phyloP scores from a whole-genome alignment of 2,113 vertebrate genomes.

The Meleagris gallopavo region DNA sequence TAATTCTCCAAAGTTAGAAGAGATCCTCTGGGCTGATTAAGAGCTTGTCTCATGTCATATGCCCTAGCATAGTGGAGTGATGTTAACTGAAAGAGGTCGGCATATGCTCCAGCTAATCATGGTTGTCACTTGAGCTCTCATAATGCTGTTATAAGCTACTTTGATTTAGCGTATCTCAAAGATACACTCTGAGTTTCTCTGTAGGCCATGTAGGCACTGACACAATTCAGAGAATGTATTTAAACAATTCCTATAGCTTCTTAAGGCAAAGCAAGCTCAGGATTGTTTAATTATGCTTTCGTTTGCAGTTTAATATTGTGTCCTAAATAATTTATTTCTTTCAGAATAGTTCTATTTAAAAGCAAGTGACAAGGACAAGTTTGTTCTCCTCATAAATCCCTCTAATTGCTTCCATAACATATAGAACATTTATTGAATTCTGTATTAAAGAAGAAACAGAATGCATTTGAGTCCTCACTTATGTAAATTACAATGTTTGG shows the following conservation, averaged over 20 bases:
- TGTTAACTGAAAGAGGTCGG: conserved; percentile 49
- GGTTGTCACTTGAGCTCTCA: conserved; percentile 9
- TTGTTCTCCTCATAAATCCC: conserved; percentile 39
- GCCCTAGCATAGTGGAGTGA: background rate
- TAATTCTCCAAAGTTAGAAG: background rate
- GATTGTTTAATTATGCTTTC: conserved; percentile 42
- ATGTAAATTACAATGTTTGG: background rate
- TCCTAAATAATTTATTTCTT: conserved; percentile 50
- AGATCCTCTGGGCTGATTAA: background rate
- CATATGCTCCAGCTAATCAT: conserved; percentile 30
- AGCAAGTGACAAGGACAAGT: conserved; percentile 21
- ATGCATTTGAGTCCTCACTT: background rate
- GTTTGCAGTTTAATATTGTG: conserved; percentile 16
- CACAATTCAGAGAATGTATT: background rate
- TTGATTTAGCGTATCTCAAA: background rate
- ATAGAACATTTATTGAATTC: background rate
- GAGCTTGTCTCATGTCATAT: background rate
- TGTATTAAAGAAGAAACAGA: background rate
- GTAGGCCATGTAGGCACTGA: background rate
- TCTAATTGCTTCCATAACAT: conserved; percentile 14
- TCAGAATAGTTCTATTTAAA: conserved; percentile 34
- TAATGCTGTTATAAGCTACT: background rate
- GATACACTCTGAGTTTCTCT: background rate
- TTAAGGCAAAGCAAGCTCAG: background rate
- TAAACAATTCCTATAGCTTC: background rate